These are phyloP conservation scores for Sebastes kiyomatsui DNA, from an alignment of 2,797 vertebrate species.

Conservation along the genomic window DNA sequence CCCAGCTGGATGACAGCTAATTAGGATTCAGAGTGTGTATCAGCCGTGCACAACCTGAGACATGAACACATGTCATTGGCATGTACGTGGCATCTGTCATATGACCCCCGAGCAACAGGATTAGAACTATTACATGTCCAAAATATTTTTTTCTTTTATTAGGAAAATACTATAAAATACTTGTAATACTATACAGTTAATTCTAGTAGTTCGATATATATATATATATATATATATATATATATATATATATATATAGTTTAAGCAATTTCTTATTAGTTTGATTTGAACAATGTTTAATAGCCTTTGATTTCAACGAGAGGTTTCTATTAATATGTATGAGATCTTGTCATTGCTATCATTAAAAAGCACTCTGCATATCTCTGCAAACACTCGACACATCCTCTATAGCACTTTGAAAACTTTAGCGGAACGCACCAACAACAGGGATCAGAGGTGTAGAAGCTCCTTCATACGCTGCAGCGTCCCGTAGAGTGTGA, in stretches of 20 bases:
- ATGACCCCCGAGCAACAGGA: neutral
- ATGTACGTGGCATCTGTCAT: conserved; percentile 68
- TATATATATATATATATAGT: neutral
- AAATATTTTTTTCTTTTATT: neutral
- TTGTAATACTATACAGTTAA: neutral
- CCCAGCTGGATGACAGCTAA: conserved; percentile 94
- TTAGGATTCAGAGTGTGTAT: conserved; percentile 96
- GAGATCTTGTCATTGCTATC: neutral
- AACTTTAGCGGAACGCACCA: conserved; percentile 46
- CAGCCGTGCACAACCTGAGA: conserved; percentile 85
- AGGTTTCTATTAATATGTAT: conserved; percentile 25
- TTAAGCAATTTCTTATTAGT: neutral
- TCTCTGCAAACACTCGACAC: conserved; percentile 48
- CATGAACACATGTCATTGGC: conserved; percentile 86
- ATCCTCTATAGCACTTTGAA: conserved; percentile 45
- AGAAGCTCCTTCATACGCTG: conserved; percentile 7
- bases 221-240: neutral
- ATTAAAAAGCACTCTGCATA: conserved; percentile 51
- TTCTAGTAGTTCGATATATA: neutral
- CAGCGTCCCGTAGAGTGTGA: conserved; percentile 62
- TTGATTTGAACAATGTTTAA: neutral
- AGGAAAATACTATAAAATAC: neutral
- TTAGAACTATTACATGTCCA: neutral
- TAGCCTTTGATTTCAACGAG: neutral
- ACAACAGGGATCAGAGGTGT: conserved; percentile 48